Percentiles rank a stretch among this genome's conserved stretches.
Conservation (phyloP, 2,888 invertebrate genomes). For the Synanthedon tipuliformis region DNA sequence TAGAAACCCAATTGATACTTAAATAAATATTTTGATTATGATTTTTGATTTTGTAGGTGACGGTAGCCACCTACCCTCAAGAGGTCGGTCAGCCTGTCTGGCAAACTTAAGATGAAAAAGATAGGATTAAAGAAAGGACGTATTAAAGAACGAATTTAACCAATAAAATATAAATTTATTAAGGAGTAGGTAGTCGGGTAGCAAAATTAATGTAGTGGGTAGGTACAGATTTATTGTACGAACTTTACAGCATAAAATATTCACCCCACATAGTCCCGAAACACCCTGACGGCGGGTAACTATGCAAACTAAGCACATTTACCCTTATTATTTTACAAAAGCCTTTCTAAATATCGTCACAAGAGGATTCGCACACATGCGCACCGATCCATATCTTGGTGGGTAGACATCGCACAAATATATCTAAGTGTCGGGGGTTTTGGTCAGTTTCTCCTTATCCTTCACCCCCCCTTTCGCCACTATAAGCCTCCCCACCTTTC, state of each 20-base stretch:
- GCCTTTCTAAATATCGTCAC: constrained; percentile 41
- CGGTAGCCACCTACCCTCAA: too few species aligned
- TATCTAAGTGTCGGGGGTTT: constrained; percentile 59
- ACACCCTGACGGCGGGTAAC: constrained; percentile 9
- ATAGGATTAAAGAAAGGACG: too few species aligned
- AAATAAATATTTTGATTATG: too few species aligned
- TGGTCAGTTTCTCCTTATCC: constrained; percentile 56
- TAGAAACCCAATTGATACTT: too few species aligned
- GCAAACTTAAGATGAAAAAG: too few species aligned
- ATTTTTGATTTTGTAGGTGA: too few species aligned
- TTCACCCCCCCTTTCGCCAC: constrained; percentile 48
- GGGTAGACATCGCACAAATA: constrained; percentile 49
- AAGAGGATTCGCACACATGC: constrained; percentile 31
- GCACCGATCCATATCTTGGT: constrained; percentile 44
- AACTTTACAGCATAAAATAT: constrained; percentile 8
- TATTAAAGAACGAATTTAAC: too few species aligned
- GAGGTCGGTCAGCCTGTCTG: too few species aligned
- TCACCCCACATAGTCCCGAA: constrained; percentile 16
- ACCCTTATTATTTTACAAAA: constrained; percentile 46
- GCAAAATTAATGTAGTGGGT: neutral
- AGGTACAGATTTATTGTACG: neutral
- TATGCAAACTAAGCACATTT: constrained; percentile 25
- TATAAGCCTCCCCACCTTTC: constrained; percentile 30
- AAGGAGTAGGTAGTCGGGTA: neutral
- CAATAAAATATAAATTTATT: too few species aligned